Evolutionary conservation across 1,140 invertebrate species (phyloP).

Genomic region (Phocides pigmalion): DNA sequence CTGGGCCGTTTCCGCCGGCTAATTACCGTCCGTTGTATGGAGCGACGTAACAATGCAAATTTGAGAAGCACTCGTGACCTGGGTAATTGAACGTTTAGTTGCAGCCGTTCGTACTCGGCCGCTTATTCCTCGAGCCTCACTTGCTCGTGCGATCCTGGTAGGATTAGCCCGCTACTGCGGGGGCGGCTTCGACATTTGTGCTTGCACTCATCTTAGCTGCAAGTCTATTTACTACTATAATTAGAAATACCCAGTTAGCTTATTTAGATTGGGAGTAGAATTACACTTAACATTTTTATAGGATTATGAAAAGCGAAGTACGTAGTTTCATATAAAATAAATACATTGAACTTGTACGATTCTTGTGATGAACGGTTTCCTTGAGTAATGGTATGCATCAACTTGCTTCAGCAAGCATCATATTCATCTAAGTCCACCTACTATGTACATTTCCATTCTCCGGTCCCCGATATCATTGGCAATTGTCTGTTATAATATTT

Average conservation of each 20-base stretch:
- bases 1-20: conserved; percentile 40
- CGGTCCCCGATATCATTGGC: too few relatives aligned
- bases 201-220: conserved; percentile 5
- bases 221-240: neutral
- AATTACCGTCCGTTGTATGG: conserved; percentile 45
- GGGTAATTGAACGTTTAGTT: conserved; percentile 51
- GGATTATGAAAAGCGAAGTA: neutral
- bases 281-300: neutral
- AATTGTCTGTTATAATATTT: too few relatives aligned
- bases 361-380: too few relatives aligned
- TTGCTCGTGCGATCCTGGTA: conserved; percentile 56
- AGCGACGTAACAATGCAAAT: conserved; percentile 51
- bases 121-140: conserved; percentile 44
- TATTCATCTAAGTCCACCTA: too few relatives aligned
- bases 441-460: too few relatives aligned
- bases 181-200: conserved; percentile 48
- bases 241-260: neutral
- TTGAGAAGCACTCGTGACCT: conserved; percentile 47
- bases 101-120: conserved; percentile 41
- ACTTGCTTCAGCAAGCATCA: too few relatives aligned
- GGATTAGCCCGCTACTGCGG: conserved; percentile 43
- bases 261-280: neutral
- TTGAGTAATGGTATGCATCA: too few relatives aligned
- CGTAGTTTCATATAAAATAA: too few relatives aligned
- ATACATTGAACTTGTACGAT: too few relatives aligned